These are phyloP conservation scores for Idaea biselata DNA, from an alignment of 2,888 invertebrate species.

Conservation along the genomic window DNA sequence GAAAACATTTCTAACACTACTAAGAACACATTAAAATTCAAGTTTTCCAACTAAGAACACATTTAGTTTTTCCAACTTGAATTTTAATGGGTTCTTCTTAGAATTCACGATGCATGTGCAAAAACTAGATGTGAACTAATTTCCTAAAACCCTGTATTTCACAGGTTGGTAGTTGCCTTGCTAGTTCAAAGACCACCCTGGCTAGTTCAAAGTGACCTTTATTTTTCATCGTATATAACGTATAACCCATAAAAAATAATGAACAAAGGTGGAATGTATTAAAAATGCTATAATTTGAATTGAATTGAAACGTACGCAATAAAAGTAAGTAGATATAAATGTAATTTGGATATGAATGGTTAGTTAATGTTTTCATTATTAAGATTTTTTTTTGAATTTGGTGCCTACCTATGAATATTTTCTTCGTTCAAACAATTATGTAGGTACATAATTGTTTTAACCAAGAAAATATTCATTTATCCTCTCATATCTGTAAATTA, in stretches of 20 bases:
- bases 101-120: too few species aligned
- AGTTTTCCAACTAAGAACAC: too few species aligned
- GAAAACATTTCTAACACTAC: too few species aligned
- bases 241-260: background rate
- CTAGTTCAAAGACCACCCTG: background rate
- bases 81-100: too few species aligned
- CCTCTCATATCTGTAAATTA: too few species aligned
- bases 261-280: background rate
- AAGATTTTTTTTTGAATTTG: background rate
- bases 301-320: background rate
- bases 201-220: background rate
- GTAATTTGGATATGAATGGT: slow-evolving; percentile 3
- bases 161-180: too few species aligned
- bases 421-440: background rate
- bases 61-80: too few species aligned
- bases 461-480: too few species aligned
- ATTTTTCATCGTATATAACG: background rate
- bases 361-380: background rate
- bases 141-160: too few species aligned
- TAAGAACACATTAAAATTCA: too few species aligned
- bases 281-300: slow-evolving; percentile 1
- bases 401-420: background rate
- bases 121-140: too few species aligned
- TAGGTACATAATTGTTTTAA: too few species aligned
- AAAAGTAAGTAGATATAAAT: slow-evolving; percentile 3